phyloP scores from a whole-genome alignment of 2,113 vertebrate species.

The Ornithorhynchus anatinus region DNA sequence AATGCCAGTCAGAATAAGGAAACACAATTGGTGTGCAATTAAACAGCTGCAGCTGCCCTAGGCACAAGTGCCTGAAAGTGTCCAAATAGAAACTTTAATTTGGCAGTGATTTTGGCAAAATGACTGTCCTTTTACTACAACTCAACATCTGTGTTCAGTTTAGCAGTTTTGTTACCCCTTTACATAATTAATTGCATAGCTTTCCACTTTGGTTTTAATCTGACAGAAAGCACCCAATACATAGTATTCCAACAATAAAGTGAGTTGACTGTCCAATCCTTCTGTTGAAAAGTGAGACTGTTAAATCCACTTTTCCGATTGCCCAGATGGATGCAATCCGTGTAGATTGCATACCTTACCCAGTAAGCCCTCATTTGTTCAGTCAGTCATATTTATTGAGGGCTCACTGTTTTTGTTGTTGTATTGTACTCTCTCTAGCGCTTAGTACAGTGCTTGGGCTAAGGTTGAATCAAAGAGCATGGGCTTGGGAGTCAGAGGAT shows the following conservation, averaged over 20 bases:
- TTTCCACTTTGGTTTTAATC: conserved; percentile 49
- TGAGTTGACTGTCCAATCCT: conserved; percentile 13
- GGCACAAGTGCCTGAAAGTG: conserved; percentile 62
- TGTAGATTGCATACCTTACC: too few relatives aligned
- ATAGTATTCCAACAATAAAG: conserved; percentile 47
- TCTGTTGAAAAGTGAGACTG: conserved; percentile 29
- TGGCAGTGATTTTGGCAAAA: conserved; percentile 63
- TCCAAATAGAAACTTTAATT: conserved; percentile 63
- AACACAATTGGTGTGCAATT: conserved; percentile 65
- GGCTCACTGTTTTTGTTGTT: too few relatives aligned
- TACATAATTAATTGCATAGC: conserved; percentile 48
- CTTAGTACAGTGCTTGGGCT: too few relatives aligned
- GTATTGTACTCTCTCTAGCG: too few relatives aligned
- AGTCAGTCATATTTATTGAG: too few relatives aligned
- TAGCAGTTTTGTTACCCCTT: conserved; percentile 63
- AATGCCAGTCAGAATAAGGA: conserved; percentile 54
- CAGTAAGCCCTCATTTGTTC: too few relatives aligned
- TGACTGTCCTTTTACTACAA: conserved; percentile 55
- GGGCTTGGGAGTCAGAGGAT: too few relatives aligned
- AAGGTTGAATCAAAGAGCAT: too few relatives aligned
- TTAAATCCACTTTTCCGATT: conserved; percentile 1
- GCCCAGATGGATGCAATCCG: too few relatives aligned
- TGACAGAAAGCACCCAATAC: conserved; percentile 38
- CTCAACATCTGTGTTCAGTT: conserved; percentile 66
- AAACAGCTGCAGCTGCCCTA: conserved; percentile 68